Conservation (phyloP, 1,140 invertebrate genomes). For the Drosophila gunungcola region DNA sequence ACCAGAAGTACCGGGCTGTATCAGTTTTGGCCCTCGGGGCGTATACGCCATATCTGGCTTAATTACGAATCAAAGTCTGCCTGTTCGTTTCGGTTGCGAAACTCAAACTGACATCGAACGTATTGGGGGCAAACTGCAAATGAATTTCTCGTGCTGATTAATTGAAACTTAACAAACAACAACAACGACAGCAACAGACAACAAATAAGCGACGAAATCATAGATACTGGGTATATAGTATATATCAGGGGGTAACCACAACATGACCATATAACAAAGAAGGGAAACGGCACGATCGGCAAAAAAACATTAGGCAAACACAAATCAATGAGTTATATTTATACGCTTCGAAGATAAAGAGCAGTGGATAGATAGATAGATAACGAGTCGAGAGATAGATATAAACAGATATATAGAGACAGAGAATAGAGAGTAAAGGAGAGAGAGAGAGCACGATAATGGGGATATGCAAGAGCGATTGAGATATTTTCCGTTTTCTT, state of each 20-base stretch:
- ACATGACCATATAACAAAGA: constrained; percentile 35
- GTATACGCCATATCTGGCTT: constrained; percentile 62
- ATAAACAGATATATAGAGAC: constrained; percentile 30
- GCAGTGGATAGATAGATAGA: constrained; percentile 22
- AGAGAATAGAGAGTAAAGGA: constrained; percentile 22
- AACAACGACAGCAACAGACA: constrained; percentile 22
- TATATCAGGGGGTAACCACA: constrained; percentile 22
- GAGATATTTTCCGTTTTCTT: constrained; percentile 51
- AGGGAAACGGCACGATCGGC: constrained; percentile 46
- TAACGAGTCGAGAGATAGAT: constrained; percentile 32
- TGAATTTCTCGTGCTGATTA: constrained; percentile 57
- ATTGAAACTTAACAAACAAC: constrained; percentile 42
- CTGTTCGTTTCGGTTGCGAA: constrained; percentile 21
- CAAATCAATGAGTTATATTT: constrained; percentile 63
- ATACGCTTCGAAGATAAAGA: constrained; percentile 50
- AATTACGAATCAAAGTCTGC: constrained; percentile 57
- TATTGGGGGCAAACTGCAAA: constrained; percentile 46
- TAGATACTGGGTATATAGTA: constrained; percentile 8
- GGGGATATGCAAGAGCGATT: constrained; percentile 73
- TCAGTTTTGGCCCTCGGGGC: constrained; percentile 28
- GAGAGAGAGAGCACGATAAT: constrained; percentile 64
- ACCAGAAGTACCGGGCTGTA: not conserved
- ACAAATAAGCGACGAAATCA: constrained; percentile 29
- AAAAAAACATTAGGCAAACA: constrained; percentile 56
- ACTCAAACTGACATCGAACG: constrained; percentile 38